Percentiles rank a stretch among this genome's conserved stretches.
Conservation (phyloP, 2,797 vertebrate species). For the Rhynchonycteris naso region DNA sequence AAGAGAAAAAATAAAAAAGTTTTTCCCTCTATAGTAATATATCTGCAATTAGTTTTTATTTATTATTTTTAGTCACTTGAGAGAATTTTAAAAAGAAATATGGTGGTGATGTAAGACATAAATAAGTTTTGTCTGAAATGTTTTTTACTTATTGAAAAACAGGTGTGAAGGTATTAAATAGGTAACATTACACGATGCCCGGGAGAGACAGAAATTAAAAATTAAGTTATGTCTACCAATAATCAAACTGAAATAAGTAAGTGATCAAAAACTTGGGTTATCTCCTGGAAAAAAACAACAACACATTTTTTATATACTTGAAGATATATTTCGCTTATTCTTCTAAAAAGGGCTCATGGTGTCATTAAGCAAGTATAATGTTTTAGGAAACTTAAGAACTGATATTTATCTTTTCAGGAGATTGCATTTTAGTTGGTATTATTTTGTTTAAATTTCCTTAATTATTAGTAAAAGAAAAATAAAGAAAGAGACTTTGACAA, state of each 20-base stretch:
- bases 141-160: constrained; percentile 30
- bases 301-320: neutral
- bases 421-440: neutral
- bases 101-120: neutral
- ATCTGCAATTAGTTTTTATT: neutral
- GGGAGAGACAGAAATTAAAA: constrained; percentile 33
- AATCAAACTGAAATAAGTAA: constrained; percentile 24
- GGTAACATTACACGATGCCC: neutral
- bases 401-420: constrained; percentile 4
- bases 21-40: neutral
- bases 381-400: neutral
- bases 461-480: constrained; percentile 45
- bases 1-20: neutral
- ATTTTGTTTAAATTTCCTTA: constrained; percentile 21
- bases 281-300: neutral
- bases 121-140: constrained; percentile 38
- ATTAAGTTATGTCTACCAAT: constrained; percentile 35
- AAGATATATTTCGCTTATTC: neutral
- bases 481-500: neutral
- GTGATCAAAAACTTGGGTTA: neutral
- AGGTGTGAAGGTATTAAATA: neutral
- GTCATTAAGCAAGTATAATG: neutral
- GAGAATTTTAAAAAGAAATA: neutral
- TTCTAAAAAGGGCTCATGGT: neutral
- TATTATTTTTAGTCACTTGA: neutral